Conservation (phyloP, 2,888 invertebrate genomes). For the Adelognathus sp. region DNA sequence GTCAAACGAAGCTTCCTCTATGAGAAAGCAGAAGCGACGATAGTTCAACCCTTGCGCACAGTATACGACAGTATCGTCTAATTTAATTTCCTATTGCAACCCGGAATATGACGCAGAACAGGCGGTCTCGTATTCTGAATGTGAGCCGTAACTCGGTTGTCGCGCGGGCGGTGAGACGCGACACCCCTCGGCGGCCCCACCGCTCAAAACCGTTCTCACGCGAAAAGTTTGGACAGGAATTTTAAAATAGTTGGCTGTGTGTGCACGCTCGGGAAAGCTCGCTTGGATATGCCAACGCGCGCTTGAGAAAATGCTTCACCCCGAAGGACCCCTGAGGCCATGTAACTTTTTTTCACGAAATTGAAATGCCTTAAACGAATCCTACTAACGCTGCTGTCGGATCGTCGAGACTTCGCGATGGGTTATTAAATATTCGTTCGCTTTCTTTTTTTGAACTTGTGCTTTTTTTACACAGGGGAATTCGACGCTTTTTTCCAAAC, state of each 20-base stretch:
- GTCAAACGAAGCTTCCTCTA: too few species aligned
- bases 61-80: not conserved
- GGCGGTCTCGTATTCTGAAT: not conserved
- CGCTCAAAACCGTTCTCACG: constrained; percentile 3
- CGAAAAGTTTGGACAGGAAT: constrained; percentile 41
- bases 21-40: too few species aligned
- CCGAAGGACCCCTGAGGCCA: constrained; percentile 16
- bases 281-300: too few species aligned
- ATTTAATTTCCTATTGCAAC: not conserved
- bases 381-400: not conserved
- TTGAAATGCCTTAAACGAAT: constrained; percentile 48
- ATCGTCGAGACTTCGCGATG: constrained; percentile 4
- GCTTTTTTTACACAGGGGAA: not conserved
- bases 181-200: not conserved
- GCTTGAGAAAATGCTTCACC: constrained; percentile 9
- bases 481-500: not conserved
- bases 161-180: not conserved
- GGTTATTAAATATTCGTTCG: constrained; percentile 30
- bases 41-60: not conserved
- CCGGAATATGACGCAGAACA: not conserved
- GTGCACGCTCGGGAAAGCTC: constrained; percentile 9
- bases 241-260: constrained; percentile 39
- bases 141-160: not conserved
- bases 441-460: not conserved
- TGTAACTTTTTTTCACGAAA: constrained; percentile 44